A percentile compares a stretch with the other conserved stretches of the same genome.
Conservation (phyloP, 1,140 invertebrate species). For the Acromyrmex heyeri region DNA sequence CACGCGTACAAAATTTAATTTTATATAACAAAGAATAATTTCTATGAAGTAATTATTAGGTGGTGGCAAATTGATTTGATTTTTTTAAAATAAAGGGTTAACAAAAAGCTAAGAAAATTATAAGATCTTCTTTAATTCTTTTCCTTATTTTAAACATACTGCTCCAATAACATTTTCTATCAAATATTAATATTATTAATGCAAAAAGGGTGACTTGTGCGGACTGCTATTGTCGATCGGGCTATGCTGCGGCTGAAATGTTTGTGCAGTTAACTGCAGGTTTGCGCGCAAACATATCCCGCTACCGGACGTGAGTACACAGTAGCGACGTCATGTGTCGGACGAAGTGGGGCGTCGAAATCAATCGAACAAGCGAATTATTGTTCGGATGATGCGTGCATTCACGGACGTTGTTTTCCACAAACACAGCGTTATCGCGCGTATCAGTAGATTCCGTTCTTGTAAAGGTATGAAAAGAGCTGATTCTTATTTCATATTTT, state of each 20-base stretch:
- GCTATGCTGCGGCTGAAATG: slow-evolving; percentile 32
- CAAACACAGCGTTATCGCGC: slow-evolving; percentile 10
- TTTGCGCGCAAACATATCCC: slow-evolving; percentile 56
- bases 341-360: slow-evolving; percentile 47
- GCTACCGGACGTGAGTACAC: slow-evolving; percentile 39
- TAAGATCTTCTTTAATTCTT: not conserved
- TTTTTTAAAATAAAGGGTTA: not conserved
- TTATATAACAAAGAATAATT: not conserved
- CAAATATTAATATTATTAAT: slow-evolving; percentile 36
- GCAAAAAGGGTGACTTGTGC: not conserved
- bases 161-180: slow-evolving; percentile 15
- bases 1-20: not conserved
- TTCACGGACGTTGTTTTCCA: not conserved
- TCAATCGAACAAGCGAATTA: slow-evolving; percentile 58
- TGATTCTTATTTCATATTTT: not conserved
- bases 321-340: slow-evolving; percentile 41
- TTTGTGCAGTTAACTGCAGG: slow-evolving; percentile 42
- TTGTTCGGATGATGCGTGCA: slow-evolving; percentile 13
- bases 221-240: slow-evolving; percentile 14
- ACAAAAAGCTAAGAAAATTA: not conserved
- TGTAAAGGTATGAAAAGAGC: not conserved
- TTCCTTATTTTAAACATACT: not conserved
- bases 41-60: not conserved
- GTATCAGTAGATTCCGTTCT: not conserved
- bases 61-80: not conserved